A percentile compares a stretch with the other conserved stretches of the same genome.
Evolutionary conservation across 1,140 invertebrate genomes (phyloP).

Genomic region (Mycetomoellerius zeteki): DNA sequence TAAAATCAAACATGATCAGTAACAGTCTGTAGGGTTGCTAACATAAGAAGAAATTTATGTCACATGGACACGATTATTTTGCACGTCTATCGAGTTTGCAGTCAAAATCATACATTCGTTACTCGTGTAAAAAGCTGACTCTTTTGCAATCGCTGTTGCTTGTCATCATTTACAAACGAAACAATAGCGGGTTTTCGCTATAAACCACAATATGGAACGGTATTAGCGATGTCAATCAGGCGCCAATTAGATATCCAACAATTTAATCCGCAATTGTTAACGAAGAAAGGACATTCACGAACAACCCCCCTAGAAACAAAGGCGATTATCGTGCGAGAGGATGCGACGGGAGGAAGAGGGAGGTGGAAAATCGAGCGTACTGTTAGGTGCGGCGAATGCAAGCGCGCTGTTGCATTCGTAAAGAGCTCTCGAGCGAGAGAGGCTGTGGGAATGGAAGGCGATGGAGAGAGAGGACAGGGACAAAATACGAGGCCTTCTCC

Average conservation of each 20-base stretch:
- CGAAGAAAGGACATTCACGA: constrained; percentile 21
- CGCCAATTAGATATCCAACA: constrained; percentile 46
- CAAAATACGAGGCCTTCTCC: constrained; percentile 10
- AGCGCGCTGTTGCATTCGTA: constrained; percentile 64
- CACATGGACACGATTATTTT: constrained; percentile 4
- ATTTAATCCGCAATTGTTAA: constrained; percentile 47
- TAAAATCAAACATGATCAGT: too few species aligned
- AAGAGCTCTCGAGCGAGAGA: constrained; percentile 52
- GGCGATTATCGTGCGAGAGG: constrained; percentile 36
- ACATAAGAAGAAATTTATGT: too few species aligned
- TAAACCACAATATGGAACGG: constrained; percentile 5
- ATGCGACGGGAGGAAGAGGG: not conserved
- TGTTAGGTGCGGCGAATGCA: constrained; percentile 59
- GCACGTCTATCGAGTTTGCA: not conserved
- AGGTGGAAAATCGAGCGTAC: constrained; percentile 58
- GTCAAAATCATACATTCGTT: constrained; percentile 23
- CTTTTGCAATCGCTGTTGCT: constrained; percentile 2
- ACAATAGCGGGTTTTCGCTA: constrained; percentile 17
- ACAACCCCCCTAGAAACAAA: not conserved
- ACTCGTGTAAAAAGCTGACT: not conserved
- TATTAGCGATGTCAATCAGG: constrained; percentile 26
- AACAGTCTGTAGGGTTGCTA: too few species aligned
- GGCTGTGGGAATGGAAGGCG: constrained; percentile 42
- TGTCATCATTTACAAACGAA: constrained; percentile 11
- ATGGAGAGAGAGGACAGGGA: not conserved